Evolutionary conservation across 2,888 invertebrate species (phyloP), one percentile per base, ranked within the genome.

Genomic region (Acanthopleura granulata): DNA sequence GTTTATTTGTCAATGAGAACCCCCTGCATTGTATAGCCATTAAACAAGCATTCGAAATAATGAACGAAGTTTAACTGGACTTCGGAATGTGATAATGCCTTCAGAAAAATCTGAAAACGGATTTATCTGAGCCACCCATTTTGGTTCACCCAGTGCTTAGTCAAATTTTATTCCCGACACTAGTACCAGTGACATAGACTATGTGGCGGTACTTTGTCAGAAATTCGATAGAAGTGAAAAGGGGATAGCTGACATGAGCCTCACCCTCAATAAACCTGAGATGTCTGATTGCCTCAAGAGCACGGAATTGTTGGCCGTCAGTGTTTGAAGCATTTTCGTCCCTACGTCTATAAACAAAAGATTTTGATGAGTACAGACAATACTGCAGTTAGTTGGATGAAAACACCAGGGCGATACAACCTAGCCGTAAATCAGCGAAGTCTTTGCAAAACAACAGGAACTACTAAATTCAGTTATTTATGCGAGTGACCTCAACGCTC

Each of bases 11-110:
- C n/a, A n/a, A 1, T 3, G 27, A 18, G 27, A 15, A 51, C 11
- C 27, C 11, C 72, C 15, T 15, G 18, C 22, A 50, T 72, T 0
- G 27, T 25, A 1, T 1, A 27, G 14, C 72, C 72, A n/a, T 15
- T 72, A 18, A 11, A 25, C n/a, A 16, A 18, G 14, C 49, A 72
- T 11, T 74, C 77, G 1, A 66, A 70, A 62, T 62, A 74, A 22
- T 40, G 70, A 4, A 71, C 15, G 14, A 11, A 30, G 3, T 76
- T 73, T 62, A 49, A 62, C n/a, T 81, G 76, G 76, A 77, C 22
- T 57, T 11, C 30, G 14, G 77, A 72, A 1, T 50, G 61, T n/a
- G 16, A 72, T 4, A 22, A 57, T 16, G 61, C 72, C 1, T 75
- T 75, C 25, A 40, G n/a, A n/a, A 75, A 18, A 49, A 0, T 22